Evolutionary conservation across 2,888 invertebrate species (phyloP), one percentile per base, ranked within the genome.

Genomic region (Aleiodes leptofemur): DNA sequence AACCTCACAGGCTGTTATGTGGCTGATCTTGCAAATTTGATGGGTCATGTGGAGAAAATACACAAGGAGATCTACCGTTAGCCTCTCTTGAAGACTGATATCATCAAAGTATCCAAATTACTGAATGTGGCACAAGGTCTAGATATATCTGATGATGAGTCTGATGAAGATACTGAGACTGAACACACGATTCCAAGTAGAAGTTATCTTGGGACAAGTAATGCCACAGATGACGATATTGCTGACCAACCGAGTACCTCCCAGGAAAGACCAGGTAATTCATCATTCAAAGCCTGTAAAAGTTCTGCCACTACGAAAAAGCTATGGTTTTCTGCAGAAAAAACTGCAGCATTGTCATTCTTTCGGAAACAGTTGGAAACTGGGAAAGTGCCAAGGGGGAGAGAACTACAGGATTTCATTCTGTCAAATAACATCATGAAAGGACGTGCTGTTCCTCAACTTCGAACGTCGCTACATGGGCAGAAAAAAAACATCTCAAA

Each of bases 91-190:
- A 74, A 64, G 31, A 75, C 78, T 31, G 83, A 83, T 11, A 82
- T 83, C 11, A 68, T 79, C 3, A 55, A 78, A 61, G 80, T 84
- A 14, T 81, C 82, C 0, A 74, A 78, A 72, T 53, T 83, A n/a
- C 61, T 82, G 8, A 77, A 82, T 72, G 69, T 70, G 2, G 82
- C 80, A 4, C 82, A 83, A 71, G 79, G 78, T 59, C 13, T 43
- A 23, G 14, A 72, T 50, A 70, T 76, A 23, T 16, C 16, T 9
- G 34, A n/a, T 50, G 59, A 50, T 9, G 56, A 11, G 5, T 56
- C 31, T 4, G 38, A 43, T 38, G 61, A 23, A 8, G 64, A 72
- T 48, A 23, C 57, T 23, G 38, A 11, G 43, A 43, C 3, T 7
- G 11, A 11, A 43, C 43, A 11, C 43, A 43, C 34, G 4, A 34